Conservation (phyloP, 2,797 vertebrate genomes). For the Ptychadena robeensis region DNA sequence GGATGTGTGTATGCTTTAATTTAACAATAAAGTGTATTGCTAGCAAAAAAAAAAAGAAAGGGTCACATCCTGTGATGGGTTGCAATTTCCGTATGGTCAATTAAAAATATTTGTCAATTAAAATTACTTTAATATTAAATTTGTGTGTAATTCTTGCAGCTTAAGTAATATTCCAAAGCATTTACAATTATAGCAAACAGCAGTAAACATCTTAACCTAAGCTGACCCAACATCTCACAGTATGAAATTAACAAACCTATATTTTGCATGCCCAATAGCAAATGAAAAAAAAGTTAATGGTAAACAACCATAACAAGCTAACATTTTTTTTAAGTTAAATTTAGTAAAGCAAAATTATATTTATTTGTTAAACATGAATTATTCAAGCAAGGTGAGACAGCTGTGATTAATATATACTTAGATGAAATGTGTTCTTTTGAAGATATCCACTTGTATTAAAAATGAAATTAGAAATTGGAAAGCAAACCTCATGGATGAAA, state of each 20-base stretch:
- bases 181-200: not conserved
- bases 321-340: conserved; percentile 28
- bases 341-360: conserved; percentile 15
- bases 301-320: not conserved
- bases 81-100: too few relatives aligned
- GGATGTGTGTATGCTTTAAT: too few relatives aligned
- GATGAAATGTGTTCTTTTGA: conserved; percentile 51
- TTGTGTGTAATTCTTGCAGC: not conserved
- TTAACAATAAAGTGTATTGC: too few relatives aligned
- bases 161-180: not conserved
- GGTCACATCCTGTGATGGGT: too few relatives aligned
- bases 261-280: not conserved
- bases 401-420: conserved; percentile 43
- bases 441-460: conserved; percentile 40
- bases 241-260: not conserved
- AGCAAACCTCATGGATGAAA: conserved; percentile 24
- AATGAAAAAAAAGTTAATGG: not conserved
- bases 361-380: conserved; percentile 48
- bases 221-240: not conserved
- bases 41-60: too few relatives aligned
- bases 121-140: not conserved
- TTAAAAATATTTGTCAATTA: not conserved
- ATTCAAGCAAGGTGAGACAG: conserved; percentile 36
- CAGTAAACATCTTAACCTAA: not conserved
- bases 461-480: conserved; percentile 35